Evolutionary conservation across 1,140 invertebrate genomes (phyloP).

Genomic region (Sitobion miscanthi): DNA sequence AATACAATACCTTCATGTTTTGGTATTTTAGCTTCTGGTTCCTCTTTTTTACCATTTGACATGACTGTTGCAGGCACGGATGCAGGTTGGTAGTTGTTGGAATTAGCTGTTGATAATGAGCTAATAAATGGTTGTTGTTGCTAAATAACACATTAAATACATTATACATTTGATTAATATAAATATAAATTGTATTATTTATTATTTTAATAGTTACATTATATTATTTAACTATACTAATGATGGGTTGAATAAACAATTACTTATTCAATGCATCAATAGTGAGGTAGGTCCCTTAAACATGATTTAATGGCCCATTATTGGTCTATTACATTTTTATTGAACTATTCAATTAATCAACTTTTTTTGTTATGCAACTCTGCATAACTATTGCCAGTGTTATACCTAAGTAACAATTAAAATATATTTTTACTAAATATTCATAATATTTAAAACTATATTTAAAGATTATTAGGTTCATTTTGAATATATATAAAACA

Average conservation of each 20-base stretch:
- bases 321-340: no score
- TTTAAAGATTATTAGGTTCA: no score
- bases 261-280: no score
- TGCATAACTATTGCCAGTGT: background rate
- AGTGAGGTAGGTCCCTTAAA: no score
- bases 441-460: background rate
- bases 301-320: background rate
- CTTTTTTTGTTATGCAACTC: background rate
- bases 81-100: conserved; percentile 19
- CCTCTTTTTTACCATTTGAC: conserved; percentile 44
- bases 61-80: background rate
- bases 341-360: no score
- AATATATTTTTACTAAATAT: background rate
- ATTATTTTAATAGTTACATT: background rate
- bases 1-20: conserved; percentile 51
- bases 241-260: no score
- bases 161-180: background rate
- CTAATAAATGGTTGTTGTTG: conserved; percentile 40
- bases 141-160: background rate
- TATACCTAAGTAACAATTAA: background rate
- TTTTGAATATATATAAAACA: no score
- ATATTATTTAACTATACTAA: background rate
- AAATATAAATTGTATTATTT: background rate
- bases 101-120: background rate
- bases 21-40: conserved; percentile 45